phyloP scores from a whole-genome alignment of 2,113 vertebrate species.

The Poecile atricapillus region DNA sequence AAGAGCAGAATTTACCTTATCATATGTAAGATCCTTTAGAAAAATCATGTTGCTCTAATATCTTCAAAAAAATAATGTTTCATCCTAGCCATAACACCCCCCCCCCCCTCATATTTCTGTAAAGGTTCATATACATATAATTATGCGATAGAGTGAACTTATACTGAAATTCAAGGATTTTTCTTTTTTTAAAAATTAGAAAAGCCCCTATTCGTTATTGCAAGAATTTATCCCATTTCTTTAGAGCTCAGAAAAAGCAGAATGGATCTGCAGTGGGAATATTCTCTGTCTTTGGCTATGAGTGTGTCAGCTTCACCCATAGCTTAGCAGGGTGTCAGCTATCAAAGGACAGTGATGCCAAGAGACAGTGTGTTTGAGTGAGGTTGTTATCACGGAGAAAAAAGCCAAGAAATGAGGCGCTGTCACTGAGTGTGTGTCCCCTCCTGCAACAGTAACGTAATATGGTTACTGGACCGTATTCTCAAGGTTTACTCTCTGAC shows the following conservation, averaged over 20 bases:
- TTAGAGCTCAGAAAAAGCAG: not conserved
- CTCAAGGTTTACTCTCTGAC: not conserved
- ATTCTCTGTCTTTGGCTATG: not conserved
- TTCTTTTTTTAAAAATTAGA: not conserved
- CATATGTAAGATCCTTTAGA: not conserved
- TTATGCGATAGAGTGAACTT: not conserved
- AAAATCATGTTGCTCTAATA: not conserved
- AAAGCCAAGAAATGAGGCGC: not conserved
- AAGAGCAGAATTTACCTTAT: not conserved
- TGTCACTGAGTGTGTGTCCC: not conserved
- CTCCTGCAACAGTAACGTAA: not conserved
- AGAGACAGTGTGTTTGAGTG: not conserved
- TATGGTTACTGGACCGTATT: not conserved
- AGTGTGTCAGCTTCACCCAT: not conserved
- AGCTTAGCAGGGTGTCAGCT: not conserved
- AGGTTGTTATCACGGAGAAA: not conserved
- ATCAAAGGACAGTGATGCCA: not conserved
- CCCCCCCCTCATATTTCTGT: not conserved
- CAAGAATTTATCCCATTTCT: not conserved
- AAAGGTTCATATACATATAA: not conserved
- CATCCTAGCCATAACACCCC: not conserved
- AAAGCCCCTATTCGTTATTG: accelerated
- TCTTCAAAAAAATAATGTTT: not conserved
- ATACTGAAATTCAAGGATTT: not conserved
- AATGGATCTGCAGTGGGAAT: not conserved